Percentiles rank a stretch among this genome's conserved stretches.
Conservation (phyloP, 2,113 vertebrate species). For the Mirza zaza region DNA sequence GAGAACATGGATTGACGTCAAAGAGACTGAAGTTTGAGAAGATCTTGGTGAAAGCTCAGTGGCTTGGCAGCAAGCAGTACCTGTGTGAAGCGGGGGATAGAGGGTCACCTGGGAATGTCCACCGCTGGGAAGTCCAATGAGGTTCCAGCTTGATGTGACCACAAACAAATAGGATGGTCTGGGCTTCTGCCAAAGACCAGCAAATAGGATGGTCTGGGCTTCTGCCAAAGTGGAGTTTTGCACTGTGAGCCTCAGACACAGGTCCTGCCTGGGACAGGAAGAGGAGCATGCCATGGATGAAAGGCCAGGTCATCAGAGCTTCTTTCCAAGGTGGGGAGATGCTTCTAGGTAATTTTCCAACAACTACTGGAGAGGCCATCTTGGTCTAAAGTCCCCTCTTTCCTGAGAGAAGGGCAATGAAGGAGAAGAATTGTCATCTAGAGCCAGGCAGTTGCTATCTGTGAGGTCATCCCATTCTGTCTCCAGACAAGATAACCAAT, state of each 20-base stretch:
- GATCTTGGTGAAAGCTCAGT: neutral
- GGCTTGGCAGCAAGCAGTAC: neutral
- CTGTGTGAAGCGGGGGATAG: neutral
- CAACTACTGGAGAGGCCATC: neutral
- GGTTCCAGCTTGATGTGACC: neutral
- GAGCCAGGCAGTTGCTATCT: neutral
- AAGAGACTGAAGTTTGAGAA: neutral
- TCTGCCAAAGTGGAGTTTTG: neutral
- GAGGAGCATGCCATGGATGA: neutral
- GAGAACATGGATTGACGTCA: neutral
- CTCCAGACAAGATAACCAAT: neutral
- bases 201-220: neutral
- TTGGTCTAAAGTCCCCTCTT: neutral
- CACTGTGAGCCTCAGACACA: neutral
- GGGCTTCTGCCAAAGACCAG: neutral
- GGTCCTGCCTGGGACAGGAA: neutral
- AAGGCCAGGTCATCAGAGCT: neutral
- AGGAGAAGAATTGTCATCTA: neutral
- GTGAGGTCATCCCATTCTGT: neutral
- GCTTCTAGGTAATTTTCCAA: neutral
- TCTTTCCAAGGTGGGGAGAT: neutral
- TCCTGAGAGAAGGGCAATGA: neutral
- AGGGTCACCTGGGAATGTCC: neutral
- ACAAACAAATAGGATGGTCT: neutral
- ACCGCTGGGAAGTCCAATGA: neutral